phyloP scores from a whole-genome alignment of 2,797 vertebrate species.

The Psittacula derbiana region DNA sequence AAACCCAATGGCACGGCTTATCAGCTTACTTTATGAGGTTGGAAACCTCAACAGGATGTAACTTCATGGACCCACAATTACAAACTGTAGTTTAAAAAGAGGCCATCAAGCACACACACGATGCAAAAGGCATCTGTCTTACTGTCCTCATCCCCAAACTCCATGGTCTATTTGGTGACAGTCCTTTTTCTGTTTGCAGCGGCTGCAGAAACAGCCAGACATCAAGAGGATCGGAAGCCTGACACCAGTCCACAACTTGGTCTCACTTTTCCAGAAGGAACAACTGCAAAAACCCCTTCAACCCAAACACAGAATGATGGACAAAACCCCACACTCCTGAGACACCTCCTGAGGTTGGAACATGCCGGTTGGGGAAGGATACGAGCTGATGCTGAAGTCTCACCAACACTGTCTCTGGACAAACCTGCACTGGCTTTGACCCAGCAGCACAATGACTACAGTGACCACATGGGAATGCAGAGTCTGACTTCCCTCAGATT shows the following conservation, averaged over 20 bases:
- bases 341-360: not conserved
- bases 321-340: not conserved
- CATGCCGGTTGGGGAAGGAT: not conserved
- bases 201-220: not conserved
- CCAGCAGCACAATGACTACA: not conserved
- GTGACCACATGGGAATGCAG: not conserved
- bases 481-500: not conserved
- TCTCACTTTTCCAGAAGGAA: not conserved
- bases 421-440: not conserved
- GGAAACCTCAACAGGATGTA: not conserved
- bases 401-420: not conserved
- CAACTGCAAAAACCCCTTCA: not conserved
- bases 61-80: not conserved
- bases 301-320: not conserved
- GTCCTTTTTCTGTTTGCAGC: not conserved
- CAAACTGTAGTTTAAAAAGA: not conserved
- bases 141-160: not conserved
- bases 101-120: rapidly evolving
- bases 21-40: not conserved
- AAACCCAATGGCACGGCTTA: not conserved
- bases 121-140: not conserved
- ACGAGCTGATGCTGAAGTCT: not conserved
- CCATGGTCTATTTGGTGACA: not conserved
- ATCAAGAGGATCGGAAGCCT: not conserved
- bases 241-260: not conserved